Evolutionary conservation across 2,797 vertebrate species (phyloP).

Genomic region (Poeciliopsis paucimaculata): DNA sequence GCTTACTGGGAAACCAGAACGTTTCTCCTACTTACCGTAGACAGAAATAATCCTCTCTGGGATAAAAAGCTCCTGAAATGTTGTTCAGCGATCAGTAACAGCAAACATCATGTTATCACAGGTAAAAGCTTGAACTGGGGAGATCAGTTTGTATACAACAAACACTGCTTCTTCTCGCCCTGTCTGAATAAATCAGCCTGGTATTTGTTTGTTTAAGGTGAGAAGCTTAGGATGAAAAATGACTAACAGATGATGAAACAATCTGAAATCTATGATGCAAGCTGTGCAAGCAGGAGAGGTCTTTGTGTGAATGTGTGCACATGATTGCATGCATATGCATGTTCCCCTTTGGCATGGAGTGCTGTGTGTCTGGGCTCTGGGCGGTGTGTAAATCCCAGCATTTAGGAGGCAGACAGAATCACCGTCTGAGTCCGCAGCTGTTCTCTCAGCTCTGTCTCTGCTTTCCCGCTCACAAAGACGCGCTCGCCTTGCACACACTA

Average conservation of each 20-base stretch:
- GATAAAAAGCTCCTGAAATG: constrained; percentile 29
- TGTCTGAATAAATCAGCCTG: constrained; percentile 49
- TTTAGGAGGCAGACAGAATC: constrained; percentile 57
- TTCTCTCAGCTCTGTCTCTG: constrained; percentile 52
- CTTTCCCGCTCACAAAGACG: constrained; percentile 42
- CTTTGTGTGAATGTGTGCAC: constrained; percentile 54
- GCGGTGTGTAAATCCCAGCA: constrained; percentile 58
- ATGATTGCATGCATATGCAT: constrained; percentile 70
- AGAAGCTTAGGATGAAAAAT: constrained; percentile 50
- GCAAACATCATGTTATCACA: constrained; percentile 32
- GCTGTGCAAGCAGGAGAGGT: constrained; percentile 54
- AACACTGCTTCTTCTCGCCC: constrained; percentile 17
- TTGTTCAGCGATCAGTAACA: constrained; percentile 37
- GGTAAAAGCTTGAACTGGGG: constrained; percentile 27
- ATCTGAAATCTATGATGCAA: constrained; percentile 70
- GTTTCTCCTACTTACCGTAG: not conserved
- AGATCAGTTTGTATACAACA: constrained; percentile 44
- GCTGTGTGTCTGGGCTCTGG: constrained; percentile 57
- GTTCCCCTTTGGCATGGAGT: constrained; percentile 61
- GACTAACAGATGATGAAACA: constrained; percentile 73
- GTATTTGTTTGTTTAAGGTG: constrained; percentile 64
- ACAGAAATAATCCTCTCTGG: not conserved
- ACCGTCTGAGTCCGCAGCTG: constrained; percentile 68
- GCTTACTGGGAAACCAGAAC: constrained; percentile 10
- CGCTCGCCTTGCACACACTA: constrained; percentile 49